Base-by-base conservation (phyloP, 2,797 vertebrate genomes). In the Sebastes steindachneri region DNA sequence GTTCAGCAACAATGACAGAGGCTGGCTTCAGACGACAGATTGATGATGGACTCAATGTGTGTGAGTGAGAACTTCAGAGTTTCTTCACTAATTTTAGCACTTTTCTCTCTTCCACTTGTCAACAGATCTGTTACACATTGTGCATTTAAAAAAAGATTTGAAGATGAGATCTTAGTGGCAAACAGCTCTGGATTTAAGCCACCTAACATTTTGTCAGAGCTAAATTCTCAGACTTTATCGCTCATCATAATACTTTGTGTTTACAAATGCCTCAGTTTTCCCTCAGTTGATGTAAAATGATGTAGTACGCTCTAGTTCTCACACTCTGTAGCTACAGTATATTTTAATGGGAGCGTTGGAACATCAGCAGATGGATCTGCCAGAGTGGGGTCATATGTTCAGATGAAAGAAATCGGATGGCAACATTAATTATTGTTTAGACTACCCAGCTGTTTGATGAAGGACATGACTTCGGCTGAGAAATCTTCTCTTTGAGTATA, bases 371-470 rank as follows among this genome's bases (percentile, higher is more conserved):
- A 68, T 81, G 72, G 45, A 83, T 83, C 73, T 78, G 62, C 55
- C 68, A 55, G 54, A 75, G 37, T 19, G 23, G 57, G 26, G 79
- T 80, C 23, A 67, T 37, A 86, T 85, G 62, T 85, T 67, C 84
- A 87, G 79, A 92, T 84, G 48, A 88, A 85, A 87, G 83, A 41
- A 41, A 81, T 81, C 67, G 69, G 81, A 70, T 72, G 80, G 86
- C 81, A 64, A 85, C 89, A 59, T 69, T 76, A 19, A 31, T 53
- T 75, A 64, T 69, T 93, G 87, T 93, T 93, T 89, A 89, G 87
- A 90, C 85, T 86, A 53, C 60, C 51, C 19, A 26, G 58, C 68
- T 74, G 71, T 85, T 88, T 88, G 86, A 88, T 88, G 83, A 81
- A 31, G 25, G 72, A 86, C 31, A 35, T 68, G 64, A 45, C 80